phyloP scores from a whole-genome alignment of 2,888 invertebrate genomes.

The Noctua fimbriata region DNA sequence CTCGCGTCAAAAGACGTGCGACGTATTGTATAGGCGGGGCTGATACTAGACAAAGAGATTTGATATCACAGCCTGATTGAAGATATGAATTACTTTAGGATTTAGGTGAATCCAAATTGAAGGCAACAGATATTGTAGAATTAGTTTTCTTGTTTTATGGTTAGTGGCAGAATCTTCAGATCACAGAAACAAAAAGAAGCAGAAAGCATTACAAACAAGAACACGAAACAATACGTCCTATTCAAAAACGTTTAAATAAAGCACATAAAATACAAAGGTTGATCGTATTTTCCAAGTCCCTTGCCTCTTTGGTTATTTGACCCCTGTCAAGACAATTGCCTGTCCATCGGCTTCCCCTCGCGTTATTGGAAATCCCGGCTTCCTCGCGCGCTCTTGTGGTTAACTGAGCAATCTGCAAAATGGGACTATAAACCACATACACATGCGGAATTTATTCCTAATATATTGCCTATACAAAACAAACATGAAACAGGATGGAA shows the following conservation, averaged over 20 bases:
- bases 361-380: conserved; percentile 82
- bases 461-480: conserved; percentile 36
- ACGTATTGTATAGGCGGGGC: conserved; percentile 68
- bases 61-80: conserved; percentile 22
- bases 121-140: neutral
- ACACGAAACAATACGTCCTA: conserved; percentile 1
- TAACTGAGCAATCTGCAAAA: conserved; percentile 79
- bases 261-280: conserved; percentile 54
- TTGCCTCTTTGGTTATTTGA: conserved; percentile 80
- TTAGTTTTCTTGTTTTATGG: neutral
- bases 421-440: conserved; percentile 69
- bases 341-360: conserved; percentile 81
- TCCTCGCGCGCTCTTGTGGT: conserved; percentile 77
- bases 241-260: conserved; percentile 48
- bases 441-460: conserved; percentile 53
- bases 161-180: neutral
- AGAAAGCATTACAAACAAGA: neutral
- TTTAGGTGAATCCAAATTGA: neutral
- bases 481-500: conserved; percentile 9
- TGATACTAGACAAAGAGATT: conserved; percentile 38
- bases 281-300: conserved; percentile 67
- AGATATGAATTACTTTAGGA: conserved; percentile 13
- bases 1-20: conserved; percentile 69
- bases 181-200: neutral
- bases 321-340: conserved; percentile 83